These are phyloP conservation scores for Etia nguti DNA, from an alignment of 2,113 vertebrate genomes.

Conservation along the genomic window DNA sequence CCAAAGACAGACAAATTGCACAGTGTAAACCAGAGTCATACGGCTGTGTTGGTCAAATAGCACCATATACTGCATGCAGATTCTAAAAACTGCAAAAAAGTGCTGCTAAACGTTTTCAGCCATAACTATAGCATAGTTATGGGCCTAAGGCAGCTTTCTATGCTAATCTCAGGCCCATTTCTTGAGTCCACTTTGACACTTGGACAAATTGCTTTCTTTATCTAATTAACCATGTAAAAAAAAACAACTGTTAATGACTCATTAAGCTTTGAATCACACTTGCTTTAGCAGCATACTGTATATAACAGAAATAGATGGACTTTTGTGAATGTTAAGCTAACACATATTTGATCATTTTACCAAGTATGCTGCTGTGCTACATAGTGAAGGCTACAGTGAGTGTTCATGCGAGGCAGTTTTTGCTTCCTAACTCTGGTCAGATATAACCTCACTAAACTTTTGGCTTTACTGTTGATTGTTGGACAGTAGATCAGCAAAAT, in stretches of 20 bases:
- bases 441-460: not conserved
- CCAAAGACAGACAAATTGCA: not conserved
- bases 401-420: not conserved
- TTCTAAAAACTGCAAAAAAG: not conserved
- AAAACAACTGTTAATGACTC: not conserved
- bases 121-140: not conserved
- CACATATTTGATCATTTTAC: not conserved
- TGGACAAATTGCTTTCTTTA: not conserved
- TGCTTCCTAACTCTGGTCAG: not conserved
- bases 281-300: not conserved
- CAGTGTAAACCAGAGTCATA: not conserved
- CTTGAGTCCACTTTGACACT: not conserved
- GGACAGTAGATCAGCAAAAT: not conserved
- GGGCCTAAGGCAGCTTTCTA: not conserved
- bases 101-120: not conserved
- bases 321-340: no score
- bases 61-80: not conserved
- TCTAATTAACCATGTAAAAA: not conserved
- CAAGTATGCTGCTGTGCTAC: not conserved
- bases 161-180: not conserved
- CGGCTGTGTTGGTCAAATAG: not conserved
- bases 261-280: not conserved
- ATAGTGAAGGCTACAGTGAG: not conserved
- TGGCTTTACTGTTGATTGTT: not conserved
- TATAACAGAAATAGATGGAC: not conserved